Percentiles rank a stretch among this genome's conserved stretches.
phyloP scores from a whole-genome alignment of 2,888 invertebrate genomes.

The Cantharis nigra region DNA sequence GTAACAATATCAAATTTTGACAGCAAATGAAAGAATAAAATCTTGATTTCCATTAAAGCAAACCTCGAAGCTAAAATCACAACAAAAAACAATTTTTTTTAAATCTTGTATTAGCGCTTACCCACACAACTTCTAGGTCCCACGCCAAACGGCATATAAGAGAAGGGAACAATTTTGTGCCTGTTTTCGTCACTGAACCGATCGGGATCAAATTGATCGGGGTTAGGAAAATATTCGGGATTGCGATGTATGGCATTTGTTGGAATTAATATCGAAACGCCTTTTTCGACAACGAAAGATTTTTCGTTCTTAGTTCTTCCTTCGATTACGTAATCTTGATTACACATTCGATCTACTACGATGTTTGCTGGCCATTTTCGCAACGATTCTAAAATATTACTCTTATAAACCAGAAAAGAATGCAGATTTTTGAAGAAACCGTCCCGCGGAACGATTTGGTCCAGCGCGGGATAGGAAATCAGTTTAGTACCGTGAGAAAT shows the following conservation, averaged over 20 bases:
- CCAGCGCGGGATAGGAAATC: no score
- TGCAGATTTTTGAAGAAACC: no score
- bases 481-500: no score
- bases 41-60: conserved; percentile 40
- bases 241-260: conserved; percentile 60
- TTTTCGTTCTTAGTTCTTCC: neutral
- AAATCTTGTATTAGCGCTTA: neutral
- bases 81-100: neutral
- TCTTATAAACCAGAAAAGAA: neutral
- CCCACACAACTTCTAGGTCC: conserved; percentile 52
- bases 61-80: conserved; percentile 34
- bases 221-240: conserved; percentile 60
- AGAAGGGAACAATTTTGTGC: conserved; percentile 55
- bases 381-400: conserved; percentile 53
- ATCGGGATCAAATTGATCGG: conserved; percentile 58
- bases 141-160: conserved; percentile 59
- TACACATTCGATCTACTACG: conserved; percentile 56
- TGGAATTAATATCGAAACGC: conserved; percentile 52
- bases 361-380: conserved; percentile 58
- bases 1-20: conserved; percentile 36
- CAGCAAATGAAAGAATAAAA: conserved; percentile 33
- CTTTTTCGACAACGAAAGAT: conserved; percentile 27
- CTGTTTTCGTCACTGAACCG: conserved; percentile 60
- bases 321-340: conserved; percentile 54
- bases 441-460: no score